These are phyloP conservation scores for Delphinapterus leucas DNA, from an alignment of 2,113 vertebrate genomes.

Conservation along the genomic window DNA sequence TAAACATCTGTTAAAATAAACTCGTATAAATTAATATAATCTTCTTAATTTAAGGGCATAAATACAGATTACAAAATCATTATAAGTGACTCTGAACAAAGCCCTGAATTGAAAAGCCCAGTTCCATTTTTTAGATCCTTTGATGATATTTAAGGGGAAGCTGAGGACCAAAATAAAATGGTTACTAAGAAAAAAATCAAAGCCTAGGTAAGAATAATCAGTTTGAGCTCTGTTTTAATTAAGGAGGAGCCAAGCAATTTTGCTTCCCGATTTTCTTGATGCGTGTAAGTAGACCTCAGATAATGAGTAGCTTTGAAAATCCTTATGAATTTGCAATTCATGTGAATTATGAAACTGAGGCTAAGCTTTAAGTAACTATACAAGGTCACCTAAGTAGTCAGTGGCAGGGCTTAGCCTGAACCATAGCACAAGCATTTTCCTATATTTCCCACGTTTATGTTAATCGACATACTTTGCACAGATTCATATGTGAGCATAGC, in stretches of 20 bases:
- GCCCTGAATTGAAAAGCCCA: background rate
- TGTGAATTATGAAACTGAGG: background rate
- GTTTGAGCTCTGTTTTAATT: background rate
- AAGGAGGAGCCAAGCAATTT: background rate
- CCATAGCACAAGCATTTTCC: background rate
- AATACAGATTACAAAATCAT: background rate
- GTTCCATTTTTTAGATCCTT: background rate
- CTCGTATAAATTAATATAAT: constrained; percentile 6
- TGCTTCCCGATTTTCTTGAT: background rate
- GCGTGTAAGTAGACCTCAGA: background rate
- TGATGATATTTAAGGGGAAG: background rate
- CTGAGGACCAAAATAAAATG: background rate
- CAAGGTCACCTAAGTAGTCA: background rate
- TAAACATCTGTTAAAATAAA: constrained; percentile 43
- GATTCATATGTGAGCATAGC: background rate
- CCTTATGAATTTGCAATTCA: background rate
- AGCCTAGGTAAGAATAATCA: background rate
- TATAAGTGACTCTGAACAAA: constrained; percentile 12
- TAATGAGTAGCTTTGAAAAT: background rate
- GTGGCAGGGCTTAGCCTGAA: background rate
- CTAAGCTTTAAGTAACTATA: background rate
- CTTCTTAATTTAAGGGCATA: constrained; percentile 17
- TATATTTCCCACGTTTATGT: background rate
- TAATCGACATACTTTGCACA: background rate
- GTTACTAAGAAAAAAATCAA: background rate